These are phyloP conservation scores for Lepilemur septentrionalis DNA, from an alignment of 2,797 vertebrate genomes.

Conservation along the genomic window DNA sequence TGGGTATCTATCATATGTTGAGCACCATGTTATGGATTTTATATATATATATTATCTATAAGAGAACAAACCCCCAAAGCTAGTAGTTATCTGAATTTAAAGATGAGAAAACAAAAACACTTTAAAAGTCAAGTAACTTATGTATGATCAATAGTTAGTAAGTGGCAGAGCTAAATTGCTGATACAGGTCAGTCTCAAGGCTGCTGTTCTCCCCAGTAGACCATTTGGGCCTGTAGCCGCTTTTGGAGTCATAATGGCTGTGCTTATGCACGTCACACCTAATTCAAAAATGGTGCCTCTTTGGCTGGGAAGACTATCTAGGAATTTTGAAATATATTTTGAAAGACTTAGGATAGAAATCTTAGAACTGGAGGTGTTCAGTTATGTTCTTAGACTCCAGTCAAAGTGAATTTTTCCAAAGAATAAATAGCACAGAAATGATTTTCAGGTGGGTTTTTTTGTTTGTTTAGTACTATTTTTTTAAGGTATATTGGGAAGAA, in stretches of 20 bases:
- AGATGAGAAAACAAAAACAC: background rate
- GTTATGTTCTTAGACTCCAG: background rate
- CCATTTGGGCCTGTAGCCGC: accelerated
- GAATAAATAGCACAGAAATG: background rate
- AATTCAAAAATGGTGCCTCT: background rate
- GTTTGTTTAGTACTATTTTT: background rate
- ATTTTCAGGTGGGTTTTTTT: background rate
- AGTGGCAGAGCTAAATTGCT: background rate
- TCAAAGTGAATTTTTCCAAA: background rate
- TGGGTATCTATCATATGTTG: background rate
- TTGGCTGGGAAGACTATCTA: background rate
- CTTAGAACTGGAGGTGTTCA: background rate
- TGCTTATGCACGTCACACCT: background rate
- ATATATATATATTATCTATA: background rate
- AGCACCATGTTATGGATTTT: background rate
- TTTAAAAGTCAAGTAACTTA: background rate
- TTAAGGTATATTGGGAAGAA: background rate
- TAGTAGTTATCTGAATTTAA: background rate
- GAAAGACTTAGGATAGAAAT: background rate
- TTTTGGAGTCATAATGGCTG: background rate
- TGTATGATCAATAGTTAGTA: background rate
- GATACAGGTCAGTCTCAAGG: background rate
- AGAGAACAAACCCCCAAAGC: background rate
- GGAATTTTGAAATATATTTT: conserved; percentile 22
- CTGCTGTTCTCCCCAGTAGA: accelerated